phyloP scores from a whole-genome alignment of 2,113 vertebrate species.

The Gallinago jamesoni region DNA sequence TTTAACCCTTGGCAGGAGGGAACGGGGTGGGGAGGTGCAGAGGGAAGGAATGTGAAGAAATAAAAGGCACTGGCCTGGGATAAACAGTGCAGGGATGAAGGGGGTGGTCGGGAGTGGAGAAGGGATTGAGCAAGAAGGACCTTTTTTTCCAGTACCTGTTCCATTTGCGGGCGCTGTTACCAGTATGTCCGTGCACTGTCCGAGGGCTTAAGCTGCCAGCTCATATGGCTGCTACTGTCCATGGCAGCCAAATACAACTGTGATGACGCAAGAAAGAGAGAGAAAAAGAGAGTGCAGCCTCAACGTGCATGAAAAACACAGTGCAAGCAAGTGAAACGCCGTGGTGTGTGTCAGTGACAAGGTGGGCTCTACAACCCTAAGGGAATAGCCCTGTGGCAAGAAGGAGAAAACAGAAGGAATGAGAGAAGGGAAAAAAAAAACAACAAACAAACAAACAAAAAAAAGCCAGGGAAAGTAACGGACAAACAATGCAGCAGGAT shows the following conservation, averaged over 20 bases:
- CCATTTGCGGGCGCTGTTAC: slow-evolving; percentile 84
- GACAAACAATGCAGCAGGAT: slow-evolving; percentile 54
- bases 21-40: slow-evolving; percentile 54
- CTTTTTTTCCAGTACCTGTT: slow-evolving; percentile 87
- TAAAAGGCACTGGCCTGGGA: slow-evolving; percentile 65
- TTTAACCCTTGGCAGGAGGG: slow-evolving; percentile 38
- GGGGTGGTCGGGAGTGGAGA: slow-evolving; percentile 50
- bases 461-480: slow-evolving; percentile 67
- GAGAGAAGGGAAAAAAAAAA: slow-evolving; percentile 17
- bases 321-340: slow-evolving; percentile 73
- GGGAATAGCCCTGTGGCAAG: slow-evolving; percentile 22
- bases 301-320: slow-evolving; percentile 82
- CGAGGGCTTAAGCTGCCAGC: slow-evolving; percentile 96
- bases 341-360: slow-evolving; percentile 52
- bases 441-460: slow-evolving; percentile 55
- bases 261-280: slow-evolving; percentile 81
- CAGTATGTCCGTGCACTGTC: slow-evolving; percentile 92
- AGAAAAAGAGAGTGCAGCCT: slow-evolving; percentile 82
- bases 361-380: slow-evolving; percentile 44
- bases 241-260: slow-evolving; percentile 95
- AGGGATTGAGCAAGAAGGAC: slow-evolving; percentile 70
- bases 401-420: slow-evolving; percentile 47
- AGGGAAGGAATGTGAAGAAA: slow-evolving; percentile 67
- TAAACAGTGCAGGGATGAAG: slow-evolving; percentile 67
- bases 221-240: slow-evolving; percentile 91